These are phyloP conservation scores for Cosmopolites sordidus DNA, from an alignment of 2,888 invertebrate species.

Conservation along the genomic window DNA sequence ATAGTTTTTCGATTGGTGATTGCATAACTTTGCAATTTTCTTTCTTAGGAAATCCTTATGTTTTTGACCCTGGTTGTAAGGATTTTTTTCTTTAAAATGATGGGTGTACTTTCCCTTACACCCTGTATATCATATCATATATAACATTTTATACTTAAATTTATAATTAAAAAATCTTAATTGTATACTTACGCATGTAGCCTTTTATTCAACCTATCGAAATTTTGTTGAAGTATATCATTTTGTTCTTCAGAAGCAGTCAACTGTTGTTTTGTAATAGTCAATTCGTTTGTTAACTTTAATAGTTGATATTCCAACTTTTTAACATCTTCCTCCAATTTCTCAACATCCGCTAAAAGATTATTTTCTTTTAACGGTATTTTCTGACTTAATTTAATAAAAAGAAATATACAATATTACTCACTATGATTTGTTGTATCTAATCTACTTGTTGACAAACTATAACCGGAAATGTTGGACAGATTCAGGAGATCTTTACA, in stretches of 20 bases:
- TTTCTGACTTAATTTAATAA: neutral
- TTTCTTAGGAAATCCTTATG: no score
- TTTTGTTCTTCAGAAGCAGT: slow-evolving; percentile 37
- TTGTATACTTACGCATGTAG: slow-evolving; percentile 31
- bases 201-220: slow-evolving; percentile 31
- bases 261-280: slow-evolving; percentile 33
- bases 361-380: neutral
- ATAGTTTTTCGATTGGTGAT: no score
- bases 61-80: no score
- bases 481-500: slow-evolving; percentile 32
- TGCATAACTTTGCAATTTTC: no score
- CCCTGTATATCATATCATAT: neutral
- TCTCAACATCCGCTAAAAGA: slow-evolving; percentile 26
- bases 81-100: no score
- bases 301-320: slow-evolving; percentile 35
- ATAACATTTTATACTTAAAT: no score
- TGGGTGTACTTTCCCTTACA: no score
- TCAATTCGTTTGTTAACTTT: slow-evolving; percentile 34
- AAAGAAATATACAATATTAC: slow-evolving; percentile 4
- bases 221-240: slow-evolving; percentile 34
- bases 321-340: slow-evolving; percentile 34
- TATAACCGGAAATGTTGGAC: slow-evolving; percentile 33
- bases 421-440: slow-evolving; percentile 16
- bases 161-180: neutral
- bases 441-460: slow-evolving; percentile 29